Conservation (phyloP, 2,797 vertebrate species). For the Channallabes apus region DNA sequence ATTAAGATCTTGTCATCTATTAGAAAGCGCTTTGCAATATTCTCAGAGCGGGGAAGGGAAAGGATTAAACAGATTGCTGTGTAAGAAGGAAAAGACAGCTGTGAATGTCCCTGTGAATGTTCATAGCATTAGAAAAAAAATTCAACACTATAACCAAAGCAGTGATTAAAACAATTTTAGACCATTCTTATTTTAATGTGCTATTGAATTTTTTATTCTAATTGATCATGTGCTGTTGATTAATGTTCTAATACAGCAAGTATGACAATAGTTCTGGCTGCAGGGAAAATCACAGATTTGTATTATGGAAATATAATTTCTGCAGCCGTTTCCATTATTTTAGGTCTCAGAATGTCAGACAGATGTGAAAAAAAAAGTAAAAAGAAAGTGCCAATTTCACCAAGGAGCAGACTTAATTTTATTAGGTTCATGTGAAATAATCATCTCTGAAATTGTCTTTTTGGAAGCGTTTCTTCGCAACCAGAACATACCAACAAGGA, state of each 20-base stretch:
- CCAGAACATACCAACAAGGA: not conserved
- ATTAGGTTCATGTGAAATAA: not conserved
- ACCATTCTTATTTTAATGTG: not conserved
- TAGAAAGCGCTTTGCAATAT: constrained; percentile 2
- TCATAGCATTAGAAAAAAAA: not conserved
- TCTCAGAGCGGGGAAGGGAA: constrained; percentile 1
- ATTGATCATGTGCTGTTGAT: not conserved
- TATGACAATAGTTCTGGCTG: not conserved
- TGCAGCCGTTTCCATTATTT: not conserved
- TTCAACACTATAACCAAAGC: not conserved
- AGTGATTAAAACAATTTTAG: not conserved
- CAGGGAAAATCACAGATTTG: not conserved
- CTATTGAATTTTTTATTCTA: not conserved
- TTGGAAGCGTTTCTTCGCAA: not conserved
- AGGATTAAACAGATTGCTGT: constrained; percentile 20
- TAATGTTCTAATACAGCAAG: not conserved
- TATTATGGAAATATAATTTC: not conserved
- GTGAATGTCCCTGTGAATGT: not conserved
- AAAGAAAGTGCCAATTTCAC: not conserved
- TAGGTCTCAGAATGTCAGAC: not conserved
- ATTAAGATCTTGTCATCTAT: not conserved
- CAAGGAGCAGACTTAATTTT: not conserved
- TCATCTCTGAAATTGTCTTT: not conserved
- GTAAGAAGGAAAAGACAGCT: not conserved
- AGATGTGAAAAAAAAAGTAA: not conserved